A percentile compares a stretch with the other conserved stretches of the same genome.
Conservation (phyloP, 2,888 invertebrate genomes). For the Pandemis heparana region DNA sequence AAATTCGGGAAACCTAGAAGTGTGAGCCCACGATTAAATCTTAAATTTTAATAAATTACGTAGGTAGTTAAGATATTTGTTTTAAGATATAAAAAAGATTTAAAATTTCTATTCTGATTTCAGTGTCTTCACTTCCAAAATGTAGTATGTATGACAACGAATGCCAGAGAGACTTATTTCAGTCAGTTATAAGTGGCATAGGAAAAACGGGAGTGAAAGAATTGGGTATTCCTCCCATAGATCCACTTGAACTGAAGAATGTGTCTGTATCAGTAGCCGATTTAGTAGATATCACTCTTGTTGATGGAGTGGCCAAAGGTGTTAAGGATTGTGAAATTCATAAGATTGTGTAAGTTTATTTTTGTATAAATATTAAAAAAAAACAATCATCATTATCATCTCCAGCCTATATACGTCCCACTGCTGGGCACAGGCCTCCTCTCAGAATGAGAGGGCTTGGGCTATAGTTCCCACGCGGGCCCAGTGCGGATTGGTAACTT, state of each 20-base stretch:
- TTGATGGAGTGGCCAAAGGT: constrained; percentile 20
- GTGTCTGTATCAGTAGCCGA: constrained; percentile 21
- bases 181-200: constrained; percentile 6
- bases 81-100: background rate
- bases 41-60: no score
- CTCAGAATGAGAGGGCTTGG: no score
- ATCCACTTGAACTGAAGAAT: constrained; percentile 30
- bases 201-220: constrained; percentile 20
- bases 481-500: no score
- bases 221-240: constrained; percentile 31
- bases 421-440: no score
- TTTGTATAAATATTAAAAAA: no score
- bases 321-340: constrained; percentile 22
- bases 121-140: constrained; percentile 23
- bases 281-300: constrained; percentile 20
- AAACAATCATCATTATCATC: no score
- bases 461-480: no score
- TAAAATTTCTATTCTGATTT: background rate
- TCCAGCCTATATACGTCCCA: no score
- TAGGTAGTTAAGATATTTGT: no score
- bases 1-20: no score
- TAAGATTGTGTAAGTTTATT: constrained; percentile 15
- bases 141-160: constrained; percentile 22
- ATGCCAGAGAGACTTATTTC: constrained; percentile 20
- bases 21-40: no score